phyloP scores from a whole-genome alignment of 2,888 invertebrate species.

The Leptopilina drosophilae region DNA sequence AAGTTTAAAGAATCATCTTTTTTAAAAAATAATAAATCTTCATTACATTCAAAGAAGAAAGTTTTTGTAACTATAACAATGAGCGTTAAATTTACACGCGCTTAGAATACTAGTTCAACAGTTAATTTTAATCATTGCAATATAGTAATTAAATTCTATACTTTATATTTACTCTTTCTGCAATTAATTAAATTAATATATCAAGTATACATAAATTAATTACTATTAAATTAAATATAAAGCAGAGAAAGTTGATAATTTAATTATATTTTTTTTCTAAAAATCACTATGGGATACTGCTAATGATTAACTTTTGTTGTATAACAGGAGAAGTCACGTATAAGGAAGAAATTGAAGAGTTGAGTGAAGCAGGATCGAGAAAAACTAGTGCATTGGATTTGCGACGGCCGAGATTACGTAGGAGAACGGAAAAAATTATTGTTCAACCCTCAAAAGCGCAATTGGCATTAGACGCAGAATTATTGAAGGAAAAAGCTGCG shows the following conservation, averaged over 20 bases:
- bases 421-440: slow-evolving; percentile 15
- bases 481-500: slow-evolving; percentile 39
- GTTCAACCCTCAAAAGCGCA: slow-evolving; percentile 23
- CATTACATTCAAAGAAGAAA: no score
- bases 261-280: not conserved
- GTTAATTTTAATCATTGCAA: no score
- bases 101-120: no score
- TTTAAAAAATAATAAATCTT: no score
- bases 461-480: slow-evolving; percentile 22
- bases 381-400: slow-evolving; percentile 2
- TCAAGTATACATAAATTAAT: no score
- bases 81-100: no score
- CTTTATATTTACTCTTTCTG: no score
- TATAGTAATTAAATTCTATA: no score
- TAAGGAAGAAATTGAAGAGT: not conserved
- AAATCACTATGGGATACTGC: not conserved
- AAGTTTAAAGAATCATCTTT: no score
- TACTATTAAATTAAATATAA: no score
- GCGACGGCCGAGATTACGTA: not conserved
- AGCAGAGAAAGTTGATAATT: not conserved
- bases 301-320: not conserved
- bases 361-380: slow-evolving; percentile 22
- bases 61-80: no score
- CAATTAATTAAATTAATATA: no score
- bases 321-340: not conserved